A percentile compares a stretch with the other conserved stretches of the same genome.
Evolutionary conservation across 92 coral and sea anemone genomes (phyloP).

Genomic region (Paramuricea clavata): DNA sequence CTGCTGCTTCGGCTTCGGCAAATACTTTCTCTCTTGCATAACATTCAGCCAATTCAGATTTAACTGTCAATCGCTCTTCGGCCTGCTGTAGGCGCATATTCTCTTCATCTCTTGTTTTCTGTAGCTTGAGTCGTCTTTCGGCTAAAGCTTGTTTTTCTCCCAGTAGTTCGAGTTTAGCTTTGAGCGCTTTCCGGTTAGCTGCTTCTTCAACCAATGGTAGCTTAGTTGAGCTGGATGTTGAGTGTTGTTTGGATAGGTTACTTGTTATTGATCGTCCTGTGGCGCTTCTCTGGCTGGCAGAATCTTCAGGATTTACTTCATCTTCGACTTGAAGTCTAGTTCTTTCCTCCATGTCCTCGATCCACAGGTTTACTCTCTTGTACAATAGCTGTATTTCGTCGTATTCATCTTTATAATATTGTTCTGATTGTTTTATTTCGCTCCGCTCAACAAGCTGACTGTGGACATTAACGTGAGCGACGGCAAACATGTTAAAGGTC

Average conservation of each 20-base stretch:
- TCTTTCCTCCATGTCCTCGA: background rate
- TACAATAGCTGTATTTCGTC: background rate
- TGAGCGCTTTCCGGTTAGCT: slow-evolving; percentile 34
- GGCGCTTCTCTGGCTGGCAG: slow-evolving; percentile 19
- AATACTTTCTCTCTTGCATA: slow-evolving; percentile 41
- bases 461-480: background rate
- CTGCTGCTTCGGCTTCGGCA: slow-evolving; percentile 43
- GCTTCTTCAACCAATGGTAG: slow-evolving; percentile 34
- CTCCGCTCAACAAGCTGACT: background rate
- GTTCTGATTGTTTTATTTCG: background rate
- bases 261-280: background rate
- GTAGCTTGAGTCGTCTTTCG: background rate
- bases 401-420: background rate
- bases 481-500: background rate
- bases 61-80: slow-evolving; percentile 14
- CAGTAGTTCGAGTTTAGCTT: slow-evolving; percentile 3
- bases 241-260: background rate
- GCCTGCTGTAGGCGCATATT: slow-evolving; percentile 20
- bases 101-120: slow-evolving; percentile 8
- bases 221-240: slow-evolving; percentile 34
- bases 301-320: slow-evolving; percentile 30
- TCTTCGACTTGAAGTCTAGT: background rate
- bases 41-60: slow-evolving; percentile 30
- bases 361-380: background rate
- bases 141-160: background rate